phyloP scores from a whole-genome alignment of 2,113 vertebrate species.

The Anguilla japonica region DNA sequence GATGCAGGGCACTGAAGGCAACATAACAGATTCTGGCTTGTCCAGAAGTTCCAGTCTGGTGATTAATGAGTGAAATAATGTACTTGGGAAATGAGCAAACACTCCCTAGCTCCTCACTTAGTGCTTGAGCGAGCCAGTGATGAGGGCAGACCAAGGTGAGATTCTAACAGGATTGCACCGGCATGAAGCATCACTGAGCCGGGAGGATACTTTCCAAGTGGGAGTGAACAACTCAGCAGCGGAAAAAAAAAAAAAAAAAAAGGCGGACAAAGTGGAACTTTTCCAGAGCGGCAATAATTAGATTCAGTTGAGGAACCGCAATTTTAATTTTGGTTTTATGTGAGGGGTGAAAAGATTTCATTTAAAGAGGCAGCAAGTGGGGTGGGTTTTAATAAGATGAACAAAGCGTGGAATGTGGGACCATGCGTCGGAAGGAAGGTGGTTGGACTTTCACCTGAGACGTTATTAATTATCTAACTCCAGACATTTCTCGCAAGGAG shows the following conservation, averaged over 20 bases:
- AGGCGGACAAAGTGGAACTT: slow-evolving; percentile 72
- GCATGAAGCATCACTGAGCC: slow-evolving; percentile 72
- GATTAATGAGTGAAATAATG: slow-evolving; percentile 99
- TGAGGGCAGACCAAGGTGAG: slow-evolving; percentile 99
- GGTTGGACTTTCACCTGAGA: slow-evolving; percentile 78
- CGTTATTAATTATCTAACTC: slow-evolving; percentile 77
- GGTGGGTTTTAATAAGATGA: slow-evolving; percentile 75
- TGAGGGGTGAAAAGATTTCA: slow-evolving; percentile 79
- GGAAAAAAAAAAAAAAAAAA: not conserved
- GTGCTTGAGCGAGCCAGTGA: slow-evolving; percentile 98
- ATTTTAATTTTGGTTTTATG: slow-evolving; percentile 76
- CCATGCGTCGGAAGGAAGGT: slow-evolving; percentile 67
- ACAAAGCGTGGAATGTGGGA: slow-evolving; percentile 75
- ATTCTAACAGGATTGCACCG: slow-evolving; percentile 90
- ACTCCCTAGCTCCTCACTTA: slow-evolving; percentile 98
- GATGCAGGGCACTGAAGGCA: slow-evolving; percentile 61
- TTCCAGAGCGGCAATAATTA: slow-evolving; percentile 79
- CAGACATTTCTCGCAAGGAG: slow-evolving; percentile 60
- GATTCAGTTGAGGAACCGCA: slow-evolving; percentile 77
- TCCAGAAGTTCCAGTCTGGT: slow-evolving; percentile 96
- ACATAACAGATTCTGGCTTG: slow-evolving; percentile 91
- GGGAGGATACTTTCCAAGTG: not conserved
- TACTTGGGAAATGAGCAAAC: slow-evolving; percentile 99
- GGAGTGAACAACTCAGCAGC: not conserved
- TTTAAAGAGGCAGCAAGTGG: slow-evolving; percentile 73